Evolutionary conservation across 2,113 vertebrate genomes (phyloP).

Genomic region (Pteruthius melanotis): DNA sequence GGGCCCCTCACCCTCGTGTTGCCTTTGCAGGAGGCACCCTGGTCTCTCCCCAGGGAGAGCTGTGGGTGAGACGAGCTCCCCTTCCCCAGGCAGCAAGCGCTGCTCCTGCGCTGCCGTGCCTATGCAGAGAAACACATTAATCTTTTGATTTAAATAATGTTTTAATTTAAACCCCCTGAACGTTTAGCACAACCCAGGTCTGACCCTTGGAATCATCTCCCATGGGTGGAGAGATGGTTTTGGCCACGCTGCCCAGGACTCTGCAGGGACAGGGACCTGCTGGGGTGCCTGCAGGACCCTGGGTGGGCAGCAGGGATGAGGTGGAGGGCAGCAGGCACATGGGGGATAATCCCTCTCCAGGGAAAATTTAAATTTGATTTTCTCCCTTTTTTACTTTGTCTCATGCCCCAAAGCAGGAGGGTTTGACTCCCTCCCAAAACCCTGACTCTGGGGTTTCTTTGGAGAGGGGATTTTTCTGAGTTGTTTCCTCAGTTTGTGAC

Average conservation of each 20-base stretch:
- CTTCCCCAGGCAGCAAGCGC: rapidly evolving
- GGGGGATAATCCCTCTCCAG: neutral
- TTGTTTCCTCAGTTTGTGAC: neutral
- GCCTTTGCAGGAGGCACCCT: neutral
- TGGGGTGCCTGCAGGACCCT: neutral
- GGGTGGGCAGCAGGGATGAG: neutral
- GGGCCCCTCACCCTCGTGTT: neutral
- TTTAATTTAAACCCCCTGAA: neutral
- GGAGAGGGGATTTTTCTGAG: neutral
- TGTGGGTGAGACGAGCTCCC: neutral
- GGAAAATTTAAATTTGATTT: neutral
- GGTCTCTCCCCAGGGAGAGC: neutral
- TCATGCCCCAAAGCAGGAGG: neutral
- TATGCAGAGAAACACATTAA: rapidly evolving
- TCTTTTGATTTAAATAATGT: neutral
- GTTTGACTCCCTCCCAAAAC: neutral
- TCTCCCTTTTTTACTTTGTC: neutral
- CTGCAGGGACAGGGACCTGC: neutral
- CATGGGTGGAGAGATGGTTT: neutral
- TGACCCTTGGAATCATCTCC: neutral
- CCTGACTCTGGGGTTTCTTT: neutral
- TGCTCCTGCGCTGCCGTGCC: rapidly evolving
- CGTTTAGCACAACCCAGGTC: neutral
- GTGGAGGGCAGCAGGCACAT: neutral
- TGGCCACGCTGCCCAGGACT: neutral